A percentile compares a stretch with the other conserved stretches of the same genome.
phyloP scores from a whole-genome alignment of 2,113 vertebrate species.

The Tupaia chinensis region DNA sequence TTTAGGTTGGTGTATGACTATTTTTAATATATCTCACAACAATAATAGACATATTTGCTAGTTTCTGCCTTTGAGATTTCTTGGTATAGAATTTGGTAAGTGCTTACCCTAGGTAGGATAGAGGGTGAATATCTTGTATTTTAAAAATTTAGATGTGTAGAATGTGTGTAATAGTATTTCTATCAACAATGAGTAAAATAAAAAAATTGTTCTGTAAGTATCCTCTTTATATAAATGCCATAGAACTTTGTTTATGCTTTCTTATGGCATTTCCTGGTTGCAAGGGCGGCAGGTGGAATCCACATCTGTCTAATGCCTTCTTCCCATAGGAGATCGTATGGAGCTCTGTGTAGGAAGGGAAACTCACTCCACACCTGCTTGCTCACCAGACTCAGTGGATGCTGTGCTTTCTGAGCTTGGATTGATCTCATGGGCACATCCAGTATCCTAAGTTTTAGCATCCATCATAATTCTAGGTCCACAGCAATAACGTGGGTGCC shows the following conservation, averaged over 20 bases:
- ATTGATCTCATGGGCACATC: background rate
- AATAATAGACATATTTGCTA: background rate
- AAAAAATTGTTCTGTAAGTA: background rate
- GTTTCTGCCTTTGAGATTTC: slow-evolving; percentile 19
- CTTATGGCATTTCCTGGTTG: background rate
- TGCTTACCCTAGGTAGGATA: background rate
- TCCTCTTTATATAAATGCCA: background rate
- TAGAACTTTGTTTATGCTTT: background rate
- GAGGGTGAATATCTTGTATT: background rate
- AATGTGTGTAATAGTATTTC: background rate
- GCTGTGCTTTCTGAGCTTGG: background rate
- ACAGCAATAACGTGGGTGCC: background rate
- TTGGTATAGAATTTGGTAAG: background rate
- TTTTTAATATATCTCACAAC: background rate
- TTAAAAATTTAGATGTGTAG: slow-evolving; percentile 18
- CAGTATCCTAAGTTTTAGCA: background rate
- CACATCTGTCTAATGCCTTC: background rate
- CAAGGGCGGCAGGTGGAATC: background rate
- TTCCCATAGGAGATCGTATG: background rate
- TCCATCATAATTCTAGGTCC: background rate
- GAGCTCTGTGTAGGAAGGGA: background rate
- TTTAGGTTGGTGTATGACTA: background rate
- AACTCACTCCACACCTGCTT: background rate
- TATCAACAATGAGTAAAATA: background rate
- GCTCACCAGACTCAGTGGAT: background rate